Base-by-base conservation (phyloP, 2,888 invertebrate species). In the Calliscelio sp. region DNA sequence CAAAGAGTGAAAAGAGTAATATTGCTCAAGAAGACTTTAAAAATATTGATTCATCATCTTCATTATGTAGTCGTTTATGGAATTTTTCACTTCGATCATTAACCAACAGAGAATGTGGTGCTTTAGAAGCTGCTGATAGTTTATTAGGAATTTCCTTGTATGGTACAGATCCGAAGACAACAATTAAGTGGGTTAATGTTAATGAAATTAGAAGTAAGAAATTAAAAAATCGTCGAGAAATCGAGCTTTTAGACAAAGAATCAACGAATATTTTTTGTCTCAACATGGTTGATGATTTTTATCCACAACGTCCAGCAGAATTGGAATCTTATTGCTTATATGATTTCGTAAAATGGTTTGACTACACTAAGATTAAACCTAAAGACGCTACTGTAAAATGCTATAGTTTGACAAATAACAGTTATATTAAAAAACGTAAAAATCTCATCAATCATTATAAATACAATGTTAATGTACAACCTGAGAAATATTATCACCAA, bases 81-180 rank as follows among this genome's bases (percentile, higher is more conserved):
- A 84, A 57, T 32, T 32, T 57, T 57, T 28, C 57, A 22, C n/a
- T 61, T 14, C 61, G 61, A 11, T 10, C 61, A 14, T 41, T 38
- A 41, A 61, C 11, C n/a, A 35, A 61, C 24, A 61, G 61, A 61
- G 61, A 61, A 38, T 61, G 61, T 41, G 61, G 61, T 14, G 61
- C 25, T 25, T n/a, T 53, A n/a, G 53, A 53, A 53, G 53, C 53
- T 25, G 53, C 85, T 11, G 87, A 84, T 82, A 80, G 81, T 25
- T 74, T 85, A n/a, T 55, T 86, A 20, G 84, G 84, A 11, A 86
- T 89, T 49, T 81, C 90, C 6, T 86, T 90, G 32, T 88, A 86
- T 74, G 90, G 89, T 41, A 91, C 90, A 14, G 90, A 91, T 85
- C 70, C 87, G 1, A n/a, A 80, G 4, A 91, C 90, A 41, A 90